These are phyloP conservation scores for Dryococelus australis DNA, from an alignment of 2,888 invertebrate species.

Conservation along the genomic window DNA sequence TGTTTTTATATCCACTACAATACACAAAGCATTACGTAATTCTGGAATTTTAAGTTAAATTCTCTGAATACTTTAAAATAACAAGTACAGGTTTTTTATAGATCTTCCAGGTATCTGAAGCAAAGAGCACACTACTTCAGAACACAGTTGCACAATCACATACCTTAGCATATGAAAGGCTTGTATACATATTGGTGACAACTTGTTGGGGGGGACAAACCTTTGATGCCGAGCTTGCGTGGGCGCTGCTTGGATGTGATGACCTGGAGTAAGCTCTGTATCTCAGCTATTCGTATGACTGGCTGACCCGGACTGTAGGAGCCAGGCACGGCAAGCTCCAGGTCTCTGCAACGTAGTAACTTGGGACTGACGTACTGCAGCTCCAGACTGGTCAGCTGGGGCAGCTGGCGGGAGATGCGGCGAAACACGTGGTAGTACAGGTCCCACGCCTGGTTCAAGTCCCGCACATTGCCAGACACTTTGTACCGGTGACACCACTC, in stretches of 20 bases:
- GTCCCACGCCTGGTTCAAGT: slow-evolving; percentile 99
- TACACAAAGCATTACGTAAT: too few species aligned
- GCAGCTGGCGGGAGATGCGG: slow-evolving; percentile 93
- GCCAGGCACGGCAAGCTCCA: slow-evolving; percentile 97
- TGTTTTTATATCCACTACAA: too few species aligned
- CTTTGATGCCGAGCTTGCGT: slow-evolving; percentile 87
- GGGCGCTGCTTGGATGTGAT: slow-evolving; percentile 99
- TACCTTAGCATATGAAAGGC: too few species aligned
- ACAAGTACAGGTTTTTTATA: too few species aligned
- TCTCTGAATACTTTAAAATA: too few species aligned
- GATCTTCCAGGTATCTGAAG: too few species aligned
- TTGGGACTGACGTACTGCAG: slow-evolving; percentile 96
- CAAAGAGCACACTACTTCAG: too few species aligned
- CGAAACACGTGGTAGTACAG: slow-evolving; percentile 98
- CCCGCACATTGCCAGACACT: slow-evolving; percentile 84
- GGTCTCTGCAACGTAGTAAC: slow-evolving; percentile 84
- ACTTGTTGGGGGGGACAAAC: slow-evolving; percentile 54
- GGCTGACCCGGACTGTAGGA: slow-evolving; percentile 94
- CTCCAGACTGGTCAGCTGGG: slow-evolving; percentile 88
- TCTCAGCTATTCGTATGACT: slow-evolving; percentile 86
- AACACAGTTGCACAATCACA: too few species aligned
- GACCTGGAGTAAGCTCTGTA: slow-evolving; percentile 90
- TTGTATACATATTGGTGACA: too few species aligned
- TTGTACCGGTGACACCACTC: slow-evolving; percentile 91
- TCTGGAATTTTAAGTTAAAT: too few species aligned